Evolutionary conservation across 2,113 vertebrate genomes (phyloP), one percentile per base, ranked within the genome.

Genomic region (Protomyctophum bolini): DNA sequence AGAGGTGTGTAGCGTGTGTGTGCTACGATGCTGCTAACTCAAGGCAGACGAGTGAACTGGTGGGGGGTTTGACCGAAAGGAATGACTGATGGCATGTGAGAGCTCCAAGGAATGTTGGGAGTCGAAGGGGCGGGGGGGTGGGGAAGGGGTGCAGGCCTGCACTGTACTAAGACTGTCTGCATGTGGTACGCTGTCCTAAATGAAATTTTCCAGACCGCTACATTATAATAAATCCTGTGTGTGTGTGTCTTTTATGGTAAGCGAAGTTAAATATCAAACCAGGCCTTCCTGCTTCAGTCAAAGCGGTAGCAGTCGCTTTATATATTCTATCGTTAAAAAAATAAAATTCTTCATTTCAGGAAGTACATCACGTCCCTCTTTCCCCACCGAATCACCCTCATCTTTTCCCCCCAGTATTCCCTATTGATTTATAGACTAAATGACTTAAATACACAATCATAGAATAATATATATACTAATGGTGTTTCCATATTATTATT

Each of bases 91-190:
- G 48, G 70, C 58, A 69, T 66, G 70, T n/a, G 47, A 52, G 69
- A 58, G 62, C 66, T 62, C 45, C 33, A 15, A 66, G 70, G 66
- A 77, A 72, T 75, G 70, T 48, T 49, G 15, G 57, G 70, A 65
- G 68, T 29, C 11, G 47, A 10, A 1, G 14, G 8, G 3, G 58
- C 6, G 9, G 21, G 33, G 58, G 4, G 29, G 33, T 41, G 33
- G 33, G 33, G 33, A 41, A 2, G 6, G 8, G 3, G 28, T 33
- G 9, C 58, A 59, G 58, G 29, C 7, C 29, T 41, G 58, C 28
- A 57, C 15, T 57, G n/a, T 57, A 57, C 56, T 15, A 5, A 15
- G 15, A 8, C 14, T 57, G 56, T 57, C n/a, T 57, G 56, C 21
- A 41, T 57, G 8, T 57, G 8, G 50, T 14, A 14, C 7, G 55